Base-by-base conservation (phyloP, 2,888 invertebrate species). In the Acronicta alni region DNA sequence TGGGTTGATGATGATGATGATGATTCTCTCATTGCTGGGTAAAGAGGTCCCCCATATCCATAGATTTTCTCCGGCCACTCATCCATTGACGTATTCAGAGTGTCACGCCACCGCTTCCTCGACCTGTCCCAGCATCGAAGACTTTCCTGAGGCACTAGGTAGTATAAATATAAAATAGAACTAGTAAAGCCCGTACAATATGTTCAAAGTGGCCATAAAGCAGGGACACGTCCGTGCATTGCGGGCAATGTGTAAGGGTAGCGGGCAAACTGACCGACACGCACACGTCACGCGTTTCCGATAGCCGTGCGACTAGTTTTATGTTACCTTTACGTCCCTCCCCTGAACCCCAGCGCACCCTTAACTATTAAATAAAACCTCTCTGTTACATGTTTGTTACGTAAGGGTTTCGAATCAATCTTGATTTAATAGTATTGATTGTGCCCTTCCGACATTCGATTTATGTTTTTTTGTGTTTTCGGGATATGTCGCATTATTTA, bases 251-350 rank as follows among this genome's bases (percentile, higher is more conserved):
- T 30, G 30, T 30, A 49, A 55, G 47, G 57, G 49, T 52, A 53
- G 7, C 35, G 49, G 45, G 48, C 46, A 67, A 64, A 75, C 61
- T 72, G 58, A 57, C 67, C 57, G 58, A 52, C 71, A 76, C 72
- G 75, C 63, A 72, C 70, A 62, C 55, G 66, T 57, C 75, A 54
- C 56, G 56, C 44, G 57, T 64, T 79, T 70, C 70, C 75, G 71
- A 69, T 66, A 67, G 56, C 49, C 51, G 46, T 30, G 49, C 48
- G 59, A 41, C 59, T 56, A 49, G 37, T 53, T 67, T 62, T 70
- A 61, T 70, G 49, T 58, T 57, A 57, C 63, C 49, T 45, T 55
- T 61, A 57, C 67, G 49, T 35, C 49, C 26, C 52, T 53, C 52
- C 46, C 54, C 53, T 54, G 39, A 44, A 57, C 67, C 58, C 39